Evolutionary conservation across 2,797 vertebrate genomes (phyloP).

Genomic region (Cossypha dichroa): DNA sequence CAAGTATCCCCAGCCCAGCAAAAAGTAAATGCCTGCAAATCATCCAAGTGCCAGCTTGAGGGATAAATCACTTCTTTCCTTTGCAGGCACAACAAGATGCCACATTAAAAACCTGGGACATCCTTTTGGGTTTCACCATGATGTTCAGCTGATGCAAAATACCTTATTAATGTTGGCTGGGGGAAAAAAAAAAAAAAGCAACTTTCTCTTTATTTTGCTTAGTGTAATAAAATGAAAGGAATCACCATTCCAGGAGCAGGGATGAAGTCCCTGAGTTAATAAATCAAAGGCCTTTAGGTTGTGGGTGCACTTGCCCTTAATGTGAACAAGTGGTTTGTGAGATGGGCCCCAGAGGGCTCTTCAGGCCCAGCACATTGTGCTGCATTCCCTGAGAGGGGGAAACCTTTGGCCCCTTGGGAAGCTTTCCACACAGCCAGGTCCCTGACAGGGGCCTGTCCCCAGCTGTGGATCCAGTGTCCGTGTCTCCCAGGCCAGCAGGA

Average conservation of each 20-base stretch:
- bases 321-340: neutral
- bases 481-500: neutral
- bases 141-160: neutral
- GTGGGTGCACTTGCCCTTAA: neutral
- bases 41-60: neutral
- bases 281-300: neutral
- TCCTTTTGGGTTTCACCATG: neutral
- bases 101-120: neutral
- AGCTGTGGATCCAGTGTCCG: neutral
- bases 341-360: neutral
- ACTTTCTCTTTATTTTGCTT: neutral
- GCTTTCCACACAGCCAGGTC: neutral
- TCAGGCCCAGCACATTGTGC: neutral
- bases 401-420: neutral
- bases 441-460: neutral
- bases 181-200: neutral
- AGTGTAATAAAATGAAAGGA: neutral
- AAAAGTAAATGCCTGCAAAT: neutral
- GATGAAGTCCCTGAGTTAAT: neutral
- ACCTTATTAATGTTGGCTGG: neutral
- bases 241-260: neutral
- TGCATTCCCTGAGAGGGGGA: neutral
- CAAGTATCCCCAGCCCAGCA: neutral
- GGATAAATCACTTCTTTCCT: neutral
- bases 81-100: neutral